Evolutionary conservation across 2,888 invertebrate species (phyloP), one percentile per base, ranked within the genome.

Genomic region (Andrena haemorrhoa): DNA sequence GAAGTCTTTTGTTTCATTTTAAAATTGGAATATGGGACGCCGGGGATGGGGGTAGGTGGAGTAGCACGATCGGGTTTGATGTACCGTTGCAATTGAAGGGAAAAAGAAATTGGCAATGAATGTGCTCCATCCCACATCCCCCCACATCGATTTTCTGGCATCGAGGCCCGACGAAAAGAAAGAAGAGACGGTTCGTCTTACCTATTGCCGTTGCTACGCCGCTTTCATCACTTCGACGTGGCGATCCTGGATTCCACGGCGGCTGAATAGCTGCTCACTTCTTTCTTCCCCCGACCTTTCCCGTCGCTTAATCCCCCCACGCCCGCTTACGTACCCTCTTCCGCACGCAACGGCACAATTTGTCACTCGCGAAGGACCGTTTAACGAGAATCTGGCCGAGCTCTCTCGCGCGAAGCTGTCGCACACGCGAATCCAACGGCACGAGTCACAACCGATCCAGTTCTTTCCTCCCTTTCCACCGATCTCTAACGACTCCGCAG

Each of bases 151-250:
- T 77, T 65, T 65, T 20, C 72, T 74, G 83, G 77, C 74, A 83
- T 26, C n/a, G 76, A 70, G 70, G 77, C 73, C 20, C 51, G 2
- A 53, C 58, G 49, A 66, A 77, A 74, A 76, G 76, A 73, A 64
- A 63, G 56, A 82, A 49, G 31, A 68, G 65, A 61, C 35, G 31
- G 53, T 69, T 63, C 73, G 77, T 78, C 83, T 83, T 82, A 82
- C 83, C 83, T 82, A 78, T 83, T 75, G 65, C 78, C 64, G 83
- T 83, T 75, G 75, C 83, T 79, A 79, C 64, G 79, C 69, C 72
- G 60, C 75, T 75, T 72, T 83, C 83, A 83, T 83, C 79, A 5
- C 83, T 72, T 49, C 65, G 26, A 78, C 77, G 61, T 23, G 65
- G 60, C 35, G 58, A 23, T 61, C 65, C 33, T 49, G 26, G 68